Percentiles rank a stretch among this genome's conserved stretches.
phyloP scores from a whole-genome alignment of 2,113 vertebrate species.

The Sialia sialis region DNA sequence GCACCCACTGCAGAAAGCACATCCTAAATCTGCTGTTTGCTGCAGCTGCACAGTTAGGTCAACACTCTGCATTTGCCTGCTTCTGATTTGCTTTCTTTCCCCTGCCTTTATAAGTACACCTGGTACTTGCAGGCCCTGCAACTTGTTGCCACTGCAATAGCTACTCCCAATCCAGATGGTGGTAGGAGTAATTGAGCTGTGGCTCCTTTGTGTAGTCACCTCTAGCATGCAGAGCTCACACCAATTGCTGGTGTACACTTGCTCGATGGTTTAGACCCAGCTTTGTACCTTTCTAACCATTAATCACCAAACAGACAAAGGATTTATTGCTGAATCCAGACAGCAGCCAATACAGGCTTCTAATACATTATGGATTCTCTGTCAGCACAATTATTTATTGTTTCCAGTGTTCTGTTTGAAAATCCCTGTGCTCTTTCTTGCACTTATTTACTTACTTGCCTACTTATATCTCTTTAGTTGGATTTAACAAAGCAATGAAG shows the following conservation, averaged over 20 bases:
- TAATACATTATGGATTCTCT: conserved; percentile 31
- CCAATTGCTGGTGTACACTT: neutral
- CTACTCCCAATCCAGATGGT: neutral
- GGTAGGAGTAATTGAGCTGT: neutral
- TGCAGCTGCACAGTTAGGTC: neutral
- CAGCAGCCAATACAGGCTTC: conserved; percentile 21
- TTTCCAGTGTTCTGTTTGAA: conserved; percentile 2
- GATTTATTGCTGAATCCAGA: conserved; percentile 7
- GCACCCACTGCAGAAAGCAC: neutral
- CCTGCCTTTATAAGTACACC: neutral
- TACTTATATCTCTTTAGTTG: neutral
- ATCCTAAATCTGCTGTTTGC: neutral
- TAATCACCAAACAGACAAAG: conserved; percentile 41
- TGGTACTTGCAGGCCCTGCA: neutral
- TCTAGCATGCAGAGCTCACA: neutral
- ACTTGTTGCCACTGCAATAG: neutral
- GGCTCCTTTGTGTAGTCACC: neutral
- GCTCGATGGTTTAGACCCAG: neutral
- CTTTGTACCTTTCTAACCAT: neutral
- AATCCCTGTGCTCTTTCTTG: neutral
- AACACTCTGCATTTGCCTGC: neutral
- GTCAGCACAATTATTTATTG: conserved; percentile 18
- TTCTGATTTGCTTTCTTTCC: neutral
- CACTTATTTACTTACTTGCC: neutral
- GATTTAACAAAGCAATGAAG: neutral